Base-by-base conservation (phyloP, 1,140 invertebrate genomes). In the Megalopta genalis region DNA sequence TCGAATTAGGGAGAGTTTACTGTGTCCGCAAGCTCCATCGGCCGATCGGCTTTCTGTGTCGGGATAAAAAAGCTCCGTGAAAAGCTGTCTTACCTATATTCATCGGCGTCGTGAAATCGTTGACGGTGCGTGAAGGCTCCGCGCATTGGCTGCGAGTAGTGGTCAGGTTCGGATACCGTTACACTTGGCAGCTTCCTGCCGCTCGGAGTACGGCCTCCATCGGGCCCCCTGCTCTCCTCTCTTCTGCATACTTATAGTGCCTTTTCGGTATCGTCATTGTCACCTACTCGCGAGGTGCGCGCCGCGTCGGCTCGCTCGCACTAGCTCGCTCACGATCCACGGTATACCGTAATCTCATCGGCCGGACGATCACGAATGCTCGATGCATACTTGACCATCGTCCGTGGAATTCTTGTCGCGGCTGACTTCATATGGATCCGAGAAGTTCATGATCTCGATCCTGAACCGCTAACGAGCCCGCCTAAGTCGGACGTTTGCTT, bases 121-220 rank as follows among this genome's bases (percentile, higher is more conserved):
- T 39, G 49, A 69, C 46, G 70, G 62, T 62, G 68, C 77, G 81
- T 64, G 86, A 79, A 73, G 27, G 69, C 42, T 74, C 52, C 69
- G 49, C 80, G 32, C 71, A 67, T 59, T 63, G 77, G 49, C 69
- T 25, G 65, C 59, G 46, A 75, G 81, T 70, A 7, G 54, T n/a
- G 80, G 71, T 62, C 83, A 9, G 54, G 18, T 21, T n/a, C 54
- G 21, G 79, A 78, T 92, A 90, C 90, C 90, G 91, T 92, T 92
- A 92, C 80, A 86, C 83, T 89, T 88, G 87, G 84, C 85, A 90
- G 86, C 85, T 91, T 91, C 91, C 89, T 91, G 91, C 88, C 87
- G 80, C 0, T 74, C 81, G 63, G 54, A 16, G 65, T 25, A 39
- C 84, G 77, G 76, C 85, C 83, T 83, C 82, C 85, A 82, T 83